These are phyloP conservation scores for Clupea harengus DNA, from an alignment of 2,113 vertebrate species.

Conservation along the genomic window DNA sequence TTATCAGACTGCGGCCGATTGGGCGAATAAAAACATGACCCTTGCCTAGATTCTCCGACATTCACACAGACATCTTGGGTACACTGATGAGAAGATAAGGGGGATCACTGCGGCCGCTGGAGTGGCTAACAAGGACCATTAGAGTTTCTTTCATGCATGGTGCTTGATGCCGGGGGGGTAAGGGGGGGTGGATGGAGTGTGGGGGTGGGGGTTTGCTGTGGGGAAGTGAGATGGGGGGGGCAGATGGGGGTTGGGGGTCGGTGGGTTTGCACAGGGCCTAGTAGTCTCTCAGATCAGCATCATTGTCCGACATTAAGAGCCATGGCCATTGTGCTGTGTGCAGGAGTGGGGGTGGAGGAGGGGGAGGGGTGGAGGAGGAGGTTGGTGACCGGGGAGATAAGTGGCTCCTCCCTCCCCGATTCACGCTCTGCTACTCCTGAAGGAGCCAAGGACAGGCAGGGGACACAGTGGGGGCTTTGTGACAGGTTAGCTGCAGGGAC, in stretches of 20 bases:
- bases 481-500: conserved; percentile 76
- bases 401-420: conserved; percentile 62
- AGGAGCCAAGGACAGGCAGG: conserved; percentile 54
- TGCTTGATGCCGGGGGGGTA: conserved; percentile 40
- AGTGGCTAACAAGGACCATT: conserved; percentile 87
- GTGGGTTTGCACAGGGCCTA: conserved; percentile 42
- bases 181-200: neutral
- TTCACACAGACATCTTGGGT: conserved; percentile 72
- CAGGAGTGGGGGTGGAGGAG: conserved; percentile 20
- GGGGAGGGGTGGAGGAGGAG: conserved; percentile 6
- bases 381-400: conserved; percentile 41
- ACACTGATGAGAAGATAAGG: conserved; percentile 73
- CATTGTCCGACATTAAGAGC: conserved; percentile 81
- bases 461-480: conserved; percentile 92
- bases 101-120: conserved; percentile 75
- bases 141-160: conserved; percentile 88
- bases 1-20: conserved; percentile 72
- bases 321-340: conserved; percentile 71
- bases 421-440: conserved; percentile 71
- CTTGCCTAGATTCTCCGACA: conserved; percentile 67
- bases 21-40: conserved; percentile 81
- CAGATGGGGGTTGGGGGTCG: conserved; percentile 27
- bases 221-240: conserved; percentile 60
- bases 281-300: conserved; percentile 73
- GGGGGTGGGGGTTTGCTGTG: neutral